phyloP scores from a whole-genome alignment of 2,797 vertebrate genomes.

The Coracias cyanogaster region DNA sequence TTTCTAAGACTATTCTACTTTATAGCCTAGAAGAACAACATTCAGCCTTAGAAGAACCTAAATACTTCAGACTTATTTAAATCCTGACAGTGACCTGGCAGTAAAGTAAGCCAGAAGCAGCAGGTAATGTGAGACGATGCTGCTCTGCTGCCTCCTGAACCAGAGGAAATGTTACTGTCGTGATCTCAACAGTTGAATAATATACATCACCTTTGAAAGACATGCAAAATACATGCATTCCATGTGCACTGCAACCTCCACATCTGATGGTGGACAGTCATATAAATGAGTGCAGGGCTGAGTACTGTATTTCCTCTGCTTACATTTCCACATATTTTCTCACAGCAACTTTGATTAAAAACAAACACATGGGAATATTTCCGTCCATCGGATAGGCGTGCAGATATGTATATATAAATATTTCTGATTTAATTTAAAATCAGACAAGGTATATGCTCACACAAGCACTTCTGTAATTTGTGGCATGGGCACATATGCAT shows the following conservation, averaged over 20 bases:
- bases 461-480: not conserved
- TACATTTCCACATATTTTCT: not conserved
- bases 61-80: not conserved
- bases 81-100: not conserved
- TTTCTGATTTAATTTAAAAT: not conserved
- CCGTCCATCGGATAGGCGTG: not conserved
- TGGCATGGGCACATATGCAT: not conserved
- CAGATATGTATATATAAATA: not conserved
- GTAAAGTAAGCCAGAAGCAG: not conserved
- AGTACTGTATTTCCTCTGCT: not conserved
- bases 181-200: not conserved
- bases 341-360: not conserved
- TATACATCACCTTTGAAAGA: not conserved
- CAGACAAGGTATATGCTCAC: not conserved
- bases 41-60: not conserved
- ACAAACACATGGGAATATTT: not conserved
- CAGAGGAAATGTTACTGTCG: not conserved
- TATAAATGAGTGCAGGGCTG: not conserved
- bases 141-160: not conserved
- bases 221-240: not conserved
- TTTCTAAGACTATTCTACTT: not conserved
- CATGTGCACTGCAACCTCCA: not conserved
- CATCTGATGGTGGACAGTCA: accelerated
- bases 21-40: not conserved
- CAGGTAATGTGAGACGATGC: not conserved